Percentiles rank a stretch among this genome's conserved stretches.
These are phyloP conservation scores for Strigamia maritima DNA, from an alignment of 2,888 invertebrate genomes.

Conservation along the genomic window DNA sequence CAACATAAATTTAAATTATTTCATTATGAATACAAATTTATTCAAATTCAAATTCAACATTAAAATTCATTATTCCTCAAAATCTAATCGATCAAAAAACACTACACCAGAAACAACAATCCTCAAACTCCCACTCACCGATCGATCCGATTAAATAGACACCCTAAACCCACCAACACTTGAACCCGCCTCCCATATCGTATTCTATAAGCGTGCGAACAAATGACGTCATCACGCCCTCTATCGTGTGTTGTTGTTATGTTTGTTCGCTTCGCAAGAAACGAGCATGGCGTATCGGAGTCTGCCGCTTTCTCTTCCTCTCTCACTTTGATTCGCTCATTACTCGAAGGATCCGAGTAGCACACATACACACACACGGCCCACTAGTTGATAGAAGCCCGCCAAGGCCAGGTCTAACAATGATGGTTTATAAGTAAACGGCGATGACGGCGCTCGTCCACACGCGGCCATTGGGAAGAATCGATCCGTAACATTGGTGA, in stretches of 20 bases:
- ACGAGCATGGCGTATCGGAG: conserved; percentile 36
- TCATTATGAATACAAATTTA: too few relatives aligned
- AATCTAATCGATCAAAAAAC: too few relatives aligned
- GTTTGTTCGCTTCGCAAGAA: conserved; percentile 38
- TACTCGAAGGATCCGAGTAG: neutral
- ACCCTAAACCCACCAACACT: neutral
- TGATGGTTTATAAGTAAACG: too few relatives aligned
- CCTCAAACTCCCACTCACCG: too few relatives aligned
- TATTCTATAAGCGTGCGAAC: neutral
- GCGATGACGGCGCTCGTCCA: neutral
- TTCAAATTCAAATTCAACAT: too few relatives aligned
- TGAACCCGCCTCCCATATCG: neutral
- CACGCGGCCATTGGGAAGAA: neutral
- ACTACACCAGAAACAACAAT: too few relatives aligned
- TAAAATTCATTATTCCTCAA: too few relatives aligned
- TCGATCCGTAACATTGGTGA: neutral
- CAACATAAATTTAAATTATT: too few relatives aligned
- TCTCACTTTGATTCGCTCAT: neutral
- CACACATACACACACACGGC: neutral
- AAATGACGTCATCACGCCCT: neutral
- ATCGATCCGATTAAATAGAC: conserved; percentile 17
- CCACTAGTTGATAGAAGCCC: too few relatives aligned
- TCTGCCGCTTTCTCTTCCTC: conserved; percentile 40
- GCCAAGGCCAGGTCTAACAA: too few relatives aligned
- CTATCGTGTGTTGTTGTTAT: neutral